phyloP scores from a whole-genome alignment of 2,797 vertebrate species.

The Gobio occitaniae region DNA sequence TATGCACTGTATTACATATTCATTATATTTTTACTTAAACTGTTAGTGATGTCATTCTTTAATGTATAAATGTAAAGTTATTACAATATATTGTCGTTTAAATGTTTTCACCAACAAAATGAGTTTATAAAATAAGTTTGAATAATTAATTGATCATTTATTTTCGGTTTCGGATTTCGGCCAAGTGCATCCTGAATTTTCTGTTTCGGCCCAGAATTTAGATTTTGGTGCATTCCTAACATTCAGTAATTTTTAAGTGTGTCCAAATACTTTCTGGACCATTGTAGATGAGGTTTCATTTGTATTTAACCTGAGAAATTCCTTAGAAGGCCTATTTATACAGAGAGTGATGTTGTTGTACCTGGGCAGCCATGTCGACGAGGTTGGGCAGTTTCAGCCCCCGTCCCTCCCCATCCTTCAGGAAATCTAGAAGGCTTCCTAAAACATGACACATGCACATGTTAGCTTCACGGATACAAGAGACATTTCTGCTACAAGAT shows the following conservation, averaged over 20 bases:
- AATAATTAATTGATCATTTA: too few species aligned
- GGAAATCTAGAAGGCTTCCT: constrained; percentile 97
- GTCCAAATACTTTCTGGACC: not conserved
- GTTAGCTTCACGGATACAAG: constrained; percentile 3
- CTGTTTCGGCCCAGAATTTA: too few species aligned
- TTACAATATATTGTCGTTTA: not conserved
- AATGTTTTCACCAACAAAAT: not conserved
- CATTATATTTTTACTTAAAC: too few species aligned
- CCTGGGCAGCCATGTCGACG: constrained; percentile 98
- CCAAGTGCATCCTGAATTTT: not conserved
- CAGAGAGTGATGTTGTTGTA: constrained; percentile 60
- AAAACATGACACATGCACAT: not conserved
- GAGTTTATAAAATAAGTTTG: too few species aligned
- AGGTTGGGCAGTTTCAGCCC: constrained; percentile 93
- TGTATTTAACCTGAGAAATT: not conserved
- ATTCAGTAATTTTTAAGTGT: not conserved
- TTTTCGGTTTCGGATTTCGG: too few species aligned
- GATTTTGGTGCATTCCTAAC: not conserved
- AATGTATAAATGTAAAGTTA: not conserved
- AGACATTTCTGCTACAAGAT: not conserved
- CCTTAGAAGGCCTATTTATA: not conserved
- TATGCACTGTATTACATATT: not conserved
- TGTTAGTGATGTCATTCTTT: not conserved
- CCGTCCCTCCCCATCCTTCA: constrained; percentile 95
- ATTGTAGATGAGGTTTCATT: not conserved